These are phyloP conservation scores for Pogona vitticeps DNA, from an alignment of 2,113 vertebrate genomes.

Conservation along the genomic window DNA sequence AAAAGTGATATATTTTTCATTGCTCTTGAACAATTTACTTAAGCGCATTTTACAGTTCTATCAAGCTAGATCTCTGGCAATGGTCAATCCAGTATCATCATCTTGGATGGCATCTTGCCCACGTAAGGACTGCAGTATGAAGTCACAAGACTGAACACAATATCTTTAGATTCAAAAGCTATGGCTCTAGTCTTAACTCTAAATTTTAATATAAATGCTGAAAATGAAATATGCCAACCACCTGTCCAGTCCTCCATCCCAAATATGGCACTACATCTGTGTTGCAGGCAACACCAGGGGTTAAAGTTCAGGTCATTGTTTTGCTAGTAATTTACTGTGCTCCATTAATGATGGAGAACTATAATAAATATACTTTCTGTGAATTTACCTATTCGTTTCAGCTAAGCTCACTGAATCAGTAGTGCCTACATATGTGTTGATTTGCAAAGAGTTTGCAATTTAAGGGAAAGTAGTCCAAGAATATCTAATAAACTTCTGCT, in stretches of 20 bases:
- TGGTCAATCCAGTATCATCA: conserved; percentile 15
- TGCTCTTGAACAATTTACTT: background rate
- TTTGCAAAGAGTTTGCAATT: too few relatives aligned
- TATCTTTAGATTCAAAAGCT: conserved; percentile 7
- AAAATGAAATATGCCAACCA: background rate
- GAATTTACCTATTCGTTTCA: conserved; percentile 26
- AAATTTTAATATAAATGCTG: background rate
- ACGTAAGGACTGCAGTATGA: conserved; percentile 9
- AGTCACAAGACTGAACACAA: conserved; percentile 23
- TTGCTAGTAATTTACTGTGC: background rate
- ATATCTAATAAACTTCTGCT: too few relatives aligned
- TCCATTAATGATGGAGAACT: background rate
- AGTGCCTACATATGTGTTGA: conserved; percentile 2
- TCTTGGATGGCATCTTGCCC: conserved; percentile 16
- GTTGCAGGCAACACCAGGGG: background rate
- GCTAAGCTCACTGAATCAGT: too few relatives aligned
- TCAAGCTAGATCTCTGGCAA: background rate
- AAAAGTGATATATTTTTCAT: too few relatives aligned
- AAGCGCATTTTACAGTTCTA: fast-evolving
- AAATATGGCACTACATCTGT: background rate
- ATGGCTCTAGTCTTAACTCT: background rate
- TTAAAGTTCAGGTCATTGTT: background rate
- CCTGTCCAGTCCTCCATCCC: background rate
- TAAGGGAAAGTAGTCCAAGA: too few relatives aligned
- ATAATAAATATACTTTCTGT: conserved; percentile 3